Evolutionary conservation across 1,140 invertebrate species (phyloP), one percentile per base, ranked within the genome.

Genomic region (Drosophila oshimai): DNA sequence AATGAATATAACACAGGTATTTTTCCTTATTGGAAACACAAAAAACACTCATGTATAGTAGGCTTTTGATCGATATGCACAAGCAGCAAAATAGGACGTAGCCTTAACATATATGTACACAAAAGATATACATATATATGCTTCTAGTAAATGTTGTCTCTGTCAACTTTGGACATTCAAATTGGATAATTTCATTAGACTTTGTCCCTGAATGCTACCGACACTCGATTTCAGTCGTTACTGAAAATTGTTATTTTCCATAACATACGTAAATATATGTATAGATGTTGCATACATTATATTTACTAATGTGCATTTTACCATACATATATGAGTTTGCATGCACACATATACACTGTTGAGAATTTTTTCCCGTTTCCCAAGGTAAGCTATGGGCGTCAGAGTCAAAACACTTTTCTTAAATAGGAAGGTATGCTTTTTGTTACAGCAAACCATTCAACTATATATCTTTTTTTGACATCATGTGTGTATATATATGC

Each of bases 1-100:
- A 67, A 72, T 80, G 64, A 71, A 79, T 79, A 80, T 86, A 86
- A 87, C 81, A 86, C 81, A 87, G 80, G 80, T 86, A 62, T 53
- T 58, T 62, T 60, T 60, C 61, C 46, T 47, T 78, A 57, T 42
- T 71, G 42, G 70, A 75, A 73, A 76, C 74, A 80, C 64, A 76
- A 67, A 81, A 68, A 76, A 62, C 77, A 74, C 58, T 70, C 53
- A 55, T 64, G 65, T 70, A 70, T 65, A 60, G 58, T 58, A 57
- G 57, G 57, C 26, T 49, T 65, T 57, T 50, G 10, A 42, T 61
- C 54, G 58, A 64, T 70, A 28, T 67, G 41, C 51, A 28, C 46
- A 49, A 50, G 53, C 36, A 50, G 69, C 33, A 68, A 49, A 64
- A 54, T 29, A 55, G 47, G 55, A 76, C 49, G 12, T 50, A 49